Conservation (phyloP, 1,140 invertebrate species). For the Meloidogyne chitwoodi region DNA sequence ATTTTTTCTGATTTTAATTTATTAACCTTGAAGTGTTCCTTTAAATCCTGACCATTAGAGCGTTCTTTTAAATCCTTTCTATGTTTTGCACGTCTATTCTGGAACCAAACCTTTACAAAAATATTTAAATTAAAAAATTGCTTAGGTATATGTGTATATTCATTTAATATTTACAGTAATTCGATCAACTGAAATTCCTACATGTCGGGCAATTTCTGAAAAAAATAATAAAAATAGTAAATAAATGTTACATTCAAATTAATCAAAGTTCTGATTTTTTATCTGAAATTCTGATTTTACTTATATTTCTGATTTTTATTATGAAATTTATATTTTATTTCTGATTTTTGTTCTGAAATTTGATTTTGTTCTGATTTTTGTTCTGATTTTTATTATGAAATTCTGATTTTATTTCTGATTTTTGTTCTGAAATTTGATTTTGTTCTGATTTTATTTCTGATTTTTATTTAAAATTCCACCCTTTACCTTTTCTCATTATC, state of each 20-base stretch:
- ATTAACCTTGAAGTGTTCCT: too few species aligned
- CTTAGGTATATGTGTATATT: too few species aligned
- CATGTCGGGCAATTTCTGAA: conserved; percentile 2
- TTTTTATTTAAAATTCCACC: too few species aligned
- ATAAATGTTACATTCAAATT: neutral
- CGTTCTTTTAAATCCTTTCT: neutral
- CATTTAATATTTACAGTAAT: conserved; percentile 16
- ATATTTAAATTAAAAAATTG: neutral
- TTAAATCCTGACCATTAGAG: neutral
- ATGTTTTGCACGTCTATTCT: conserved; percentile 19
- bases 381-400: too few species aligned
- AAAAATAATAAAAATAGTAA: neutral
- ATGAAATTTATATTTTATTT: too few species aligned
- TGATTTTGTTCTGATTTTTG: too few species aligned
- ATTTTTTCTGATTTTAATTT: too few species aligned
- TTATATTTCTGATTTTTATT: too few species aligned
- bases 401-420: too few species aligned
- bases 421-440: too few species aligned
- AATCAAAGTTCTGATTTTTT: neutral
- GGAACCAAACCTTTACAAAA: conserved; percentile 26
- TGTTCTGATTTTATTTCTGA: too few species aligned
- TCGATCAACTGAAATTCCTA: conserved; percentile 15
- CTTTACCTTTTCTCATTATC: neutral
- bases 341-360: too few species aligned
- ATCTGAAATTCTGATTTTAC: neutral